Percentiles rank a stretch among this genome's conserved stretches.
Conservation (phyloP, 2,888 invertebrate genomes). For the Tineola bisselliella region DNA sequence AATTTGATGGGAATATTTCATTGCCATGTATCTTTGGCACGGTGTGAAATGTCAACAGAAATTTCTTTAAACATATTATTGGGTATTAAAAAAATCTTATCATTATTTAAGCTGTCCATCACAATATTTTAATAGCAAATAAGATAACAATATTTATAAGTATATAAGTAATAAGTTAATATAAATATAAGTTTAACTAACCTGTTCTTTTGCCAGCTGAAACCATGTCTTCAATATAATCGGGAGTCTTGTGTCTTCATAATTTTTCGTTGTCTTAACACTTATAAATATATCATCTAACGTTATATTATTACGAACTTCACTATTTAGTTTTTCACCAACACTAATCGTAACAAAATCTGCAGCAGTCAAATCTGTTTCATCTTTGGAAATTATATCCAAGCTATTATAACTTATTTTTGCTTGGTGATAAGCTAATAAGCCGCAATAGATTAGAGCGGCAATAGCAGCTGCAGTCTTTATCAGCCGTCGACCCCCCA, state of each 20-base stretch:
- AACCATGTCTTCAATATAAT: slow-evolving; percentile 89
- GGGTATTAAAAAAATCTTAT: neutral
- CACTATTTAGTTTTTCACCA: slow-evolving; percentile 4
- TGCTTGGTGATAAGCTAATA: slow-evolving; percentile 14
- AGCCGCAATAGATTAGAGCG: slow-evolving; percentile 10
- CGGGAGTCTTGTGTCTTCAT: slow-evolving; percentile 78
- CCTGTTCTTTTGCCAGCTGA: slow-evolving; percentile 82
- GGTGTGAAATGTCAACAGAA: slow-evolving; percentile 7
- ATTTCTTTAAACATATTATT: neutral
- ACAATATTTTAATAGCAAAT: neutral
- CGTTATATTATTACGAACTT: neutral
- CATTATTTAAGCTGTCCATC: neutral
- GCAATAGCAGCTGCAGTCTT: slow-evolving; percentile 7
- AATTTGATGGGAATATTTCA: neutral
- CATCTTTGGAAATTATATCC: neutral
- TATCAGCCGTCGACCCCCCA: slow-evolving; percentile 15
- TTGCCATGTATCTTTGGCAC: neutral
- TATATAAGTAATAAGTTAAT: too few species aligned
- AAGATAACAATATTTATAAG: neutral
- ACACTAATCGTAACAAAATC: neutral
- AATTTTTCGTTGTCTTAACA: slow-evolving; percentile 85
- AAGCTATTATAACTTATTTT: slow-evolving; percentile 7
- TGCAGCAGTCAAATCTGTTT: slow-evolving; percentile 1
- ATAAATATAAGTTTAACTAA: too few species aligned
- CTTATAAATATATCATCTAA: slow-evolving; percentile 84